Evolutionary conservation across 2,113 vertebrate genomes (phyloP), one percentile per base, ranked within the genome.

Genomic region (Trematomus loennbergii): DNA sequence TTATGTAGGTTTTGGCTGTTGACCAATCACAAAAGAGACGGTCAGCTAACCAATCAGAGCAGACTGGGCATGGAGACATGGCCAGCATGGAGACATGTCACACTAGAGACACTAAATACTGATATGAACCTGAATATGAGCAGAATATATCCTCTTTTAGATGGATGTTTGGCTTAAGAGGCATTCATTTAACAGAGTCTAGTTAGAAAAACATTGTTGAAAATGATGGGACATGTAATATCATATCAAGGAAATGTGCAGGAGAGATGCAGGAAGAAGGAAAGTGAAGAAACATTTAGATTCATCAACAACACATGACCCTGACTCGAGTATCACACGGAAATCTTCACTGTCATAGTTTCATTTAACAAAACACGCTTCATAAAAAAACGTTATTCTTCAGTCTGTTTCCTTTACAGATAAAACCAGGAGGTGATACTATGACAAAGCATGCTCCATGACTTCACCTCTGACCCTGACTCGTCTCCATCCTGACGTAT

Each of bases 391-490:
- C 50, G 48, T 33, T 40, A 40, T 9, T 36, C 36, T 40, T 40
- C 36, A 40, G 36, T 11, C 49, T 17, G 65, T 62, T 82, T 87
- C 66, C 57, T 68, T 57, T 15, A 16, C 40, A 49, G 20, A 84
- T 62, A 72, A 25, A 22, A 36, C 9, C 72, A 67, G 3, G 52
- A 53, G 7, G 8, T n/a, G 52, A n/a, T 52, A 8, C 50, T 52
- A 16, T 52, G 45, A 12, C 10, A 46, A 6, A 52, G 16, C 50
- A 40, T 40, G 36, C 7, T 11, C 58, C 22, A 2, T 5, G 43
- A 69, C 45, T 29, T 54, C 83, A 83, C 65, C 66, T 71, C 40
- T 81, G 70, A 81, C 65, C 64, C 68, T 25, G 52, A 64, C 40
- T 52, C 12, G 7, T 20, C 66, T 1, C 50, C 50, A 20, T 0